Percentiles rank a stretch among this genome's conserved stretches.
Conservation (phyloP, 1,140 invertebrate genomes). For the Heliconius congener region DNA sequence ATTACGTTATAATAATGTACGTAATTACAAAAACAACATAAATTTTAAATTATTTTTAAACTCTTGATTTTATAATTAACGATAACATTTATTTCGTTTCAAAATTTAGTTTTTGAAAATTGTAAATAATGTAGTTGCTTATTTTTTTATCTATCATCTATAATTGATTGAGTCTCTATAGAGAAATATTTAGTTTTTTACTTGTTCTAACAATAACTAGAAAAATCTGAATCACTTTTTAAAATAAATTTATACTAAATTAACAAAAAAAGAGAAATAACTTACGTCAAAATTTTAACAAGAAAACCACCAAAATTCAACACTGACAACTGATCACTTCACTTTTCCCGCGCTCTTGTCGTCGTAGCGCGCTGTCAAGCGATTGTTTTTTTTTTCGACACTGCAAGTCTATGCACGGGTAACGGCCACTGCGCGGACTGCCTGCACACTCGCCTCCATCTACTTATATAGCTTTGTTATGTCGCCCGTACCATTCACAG, state of each 20-base stretch:
- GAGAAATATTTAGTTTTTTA: background rate
- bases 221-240: too few species aligned
- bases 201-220: background rate
- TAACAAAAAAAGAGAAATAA: conserved; percentile 3
- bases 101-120: background rate
- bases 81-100: background rate
- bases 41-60: background rate
- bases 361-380: background rate
- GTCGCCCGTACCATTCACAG: conserved; percentile 41
- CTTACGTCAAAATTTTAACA: conserved; percentile 15
- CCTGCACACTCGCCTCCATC: conserved; percentile 42
- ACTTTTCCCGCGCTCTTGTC: conserved; percentile 37
- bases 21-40: background rate
- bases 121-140: too few species aligned
- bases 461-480: conserved; percentile 60
- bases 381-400: conserved; percentile 15
- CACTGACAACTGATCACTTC: conserved; percentile 6
- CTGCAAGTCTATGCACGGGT: conserved; percentile 28
- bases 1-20: background rate
- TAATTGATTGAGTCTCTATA: background rate
- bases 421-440: conserved; percentile 49
- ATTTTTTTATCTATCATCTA: background rate
- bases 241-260: background rate
- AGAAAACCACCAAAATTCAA: background rate
- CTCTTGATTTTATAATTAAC: background rate